Conservation (phyloP, 2,113 vertebrate genomes). For the Leucoraja erinaceus region DNA sequence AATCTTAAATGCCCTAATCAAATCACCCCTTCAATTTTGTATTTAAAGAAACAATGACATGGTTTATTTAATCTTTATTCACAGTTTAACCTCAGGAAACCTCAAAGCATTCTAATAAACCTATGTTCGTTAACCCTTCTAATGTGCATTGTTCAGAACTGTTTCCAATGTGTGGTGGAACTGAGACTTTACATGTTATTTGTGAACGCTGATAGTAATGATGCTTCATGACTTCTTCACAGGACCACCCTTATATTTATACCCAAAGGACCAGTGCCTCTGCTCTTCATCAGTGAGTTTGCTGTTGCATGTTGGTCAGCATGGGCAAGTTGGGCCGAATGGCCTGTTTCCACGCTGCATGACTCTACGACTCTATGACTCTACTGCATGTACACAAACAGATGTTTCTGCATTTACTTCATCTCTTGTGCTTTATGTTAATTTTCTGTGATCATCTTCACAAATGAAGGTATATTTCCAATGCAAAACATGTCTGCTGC, state of each 20-base stretch:
- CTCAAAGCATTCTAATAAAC: neutral
- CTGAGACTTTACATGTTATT: neutral
- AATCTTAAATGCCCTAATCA: neutral
- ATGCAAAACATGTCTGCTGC: too few species aligned
- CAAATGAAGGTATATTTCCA: neutral
- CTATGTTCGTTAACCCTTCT: neutral
- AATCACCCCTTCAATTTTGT: neutral
- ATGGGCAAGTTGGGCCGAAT: too few species aligned
- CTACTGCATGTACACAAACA: neutral
- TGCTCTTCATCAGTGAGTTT: neutral
- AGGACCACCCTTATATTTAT: slow-evolving; percentile 25
- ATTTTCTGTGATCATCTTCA: neutral
- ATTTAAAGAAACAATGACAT: neutral
- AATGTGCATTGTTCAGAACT: neutral
- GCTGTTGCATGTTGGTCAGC: too few species aligned
- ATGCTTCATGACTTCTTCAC: neutral
- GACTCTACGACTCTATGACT: too few species aligned
- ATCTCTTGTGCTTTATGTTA: neutral
- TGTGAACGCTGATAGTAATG: neutral
- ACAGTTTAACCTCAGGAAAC: neutral
- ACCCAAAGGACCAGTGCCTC: neutral
- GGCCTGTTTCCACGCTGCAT: too few species aligned
- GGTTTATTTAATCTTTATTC: neutral
- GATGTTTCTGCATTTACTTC: neutral
- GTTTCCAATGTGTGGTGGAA: neutral